phyloP scores from a whole-genome alignment of 2,113 vertebrate species.

The Grantiella picta region DNA sequence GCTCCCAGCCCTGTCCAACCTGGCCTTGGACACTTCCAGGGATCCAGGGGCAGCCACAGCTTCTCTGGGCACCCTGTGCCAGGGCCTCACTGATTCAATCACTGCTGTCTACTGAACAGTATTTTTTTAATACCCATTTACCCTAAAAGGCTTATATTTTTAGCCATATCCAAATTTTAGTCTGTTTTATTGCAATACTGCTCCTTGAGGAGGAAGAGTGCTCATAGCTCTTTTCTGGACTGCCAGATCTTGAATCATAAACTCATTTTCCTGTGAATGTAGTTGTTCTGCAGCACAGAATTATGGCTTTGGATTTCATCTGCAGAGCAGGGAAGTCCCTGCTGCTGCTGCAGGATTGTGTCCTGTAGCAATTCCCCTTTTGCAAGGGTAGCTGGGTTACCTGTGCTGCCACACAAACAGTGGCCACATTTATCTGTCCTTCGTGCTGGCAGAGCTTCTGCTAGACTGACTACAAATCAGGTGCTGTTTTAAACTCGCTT shows the following conservation, averaged over 20 bases:
- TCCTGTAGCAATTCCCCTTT: not conserved
- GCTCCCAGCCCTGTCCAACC: fast-evolving
- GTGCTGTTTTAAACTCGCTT: not conserved
- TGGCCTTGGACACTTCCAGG: not conserved
- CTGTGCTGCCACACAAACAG: not conserved
- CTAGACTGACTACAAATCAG: not conserved
- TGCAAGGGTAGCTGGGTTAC: not conserved
- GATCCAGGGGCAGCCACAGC: not conserved
- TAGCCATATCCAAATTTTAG: not conserved
- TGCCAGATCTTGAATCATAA: not conserved
- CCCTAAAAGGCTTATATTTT: not conserved
- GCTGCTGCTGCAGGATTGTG: not conserved
- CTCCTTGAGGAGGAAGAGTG: not conserved
- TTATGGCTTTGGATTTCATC: not conserved
- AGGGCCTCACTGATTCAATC: not conserved
- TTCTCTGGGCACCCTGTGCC: not conserved
- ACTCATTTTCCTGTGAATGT: not conserved
- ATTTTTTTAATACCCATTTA: not conserved
- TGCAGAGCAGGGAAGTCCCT: not conserved
- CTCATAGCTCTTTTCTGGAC: not conserved
- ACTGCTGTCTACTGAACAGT: not conserved
- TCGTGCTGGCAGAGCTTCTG: not conserved
- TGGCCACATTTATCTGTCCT: not conserved
- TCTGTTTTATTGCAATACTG: not conserved
- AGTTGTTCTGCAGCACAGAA: not conserved